Conservation (phyloP, 1,140 invertebrate species). For the Goniozus legneri region DNA sequence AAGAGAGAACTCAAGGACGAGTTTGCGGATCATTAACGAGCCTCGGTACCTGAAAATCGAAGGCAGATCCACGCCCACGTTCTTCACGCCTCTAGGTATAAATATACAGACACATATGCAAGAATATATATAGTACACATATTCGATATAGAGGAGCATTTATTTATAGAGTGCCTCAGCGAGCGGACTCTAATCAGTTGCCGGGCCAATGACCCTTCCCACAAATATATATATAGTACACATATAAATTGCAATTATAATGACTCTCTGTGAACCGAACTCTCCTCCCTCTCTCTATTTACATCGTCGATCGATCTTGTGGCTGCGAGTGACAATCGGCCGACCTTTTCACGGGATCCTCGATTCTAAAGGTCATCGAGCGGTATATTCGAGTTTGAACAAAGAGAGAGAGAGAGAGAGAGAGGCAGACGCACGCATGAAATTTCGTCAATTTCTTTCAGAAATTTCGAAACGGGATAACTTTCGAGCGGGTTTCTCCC, state of each 20-base stretch:
- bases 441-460: neutral
- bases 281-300: neutral
- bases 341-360: neutral
- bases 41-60: no score
- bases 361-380: neutral
- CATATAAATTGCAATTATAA: constrained; percentile 13
- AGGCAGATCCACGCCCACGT: no score
- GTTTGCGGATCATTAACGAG: neutral
- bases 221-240: no score
- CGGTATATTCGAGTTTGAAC: no score
- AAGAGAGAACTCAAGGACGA: neutral
- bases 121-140: no score
- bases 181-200: constrained; percentile 8
- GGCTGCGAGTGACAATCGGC: neutral
- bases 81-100: no score
- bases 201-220: constrained; percentile 16
- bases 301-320: neutral
- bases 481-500: constrained; percentile 13
- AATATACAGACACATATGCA: no score
- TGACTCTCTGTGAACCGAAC: neutral
- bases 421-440: no score
- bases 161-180: no score
- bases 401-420: no score
- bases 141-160: no score
- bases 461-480: constrained; percentile 1